Evolutionary conservation across 1,140 invertebrate genomes (phyloP).

Genomic region (Microplitis mediator): DNA sequence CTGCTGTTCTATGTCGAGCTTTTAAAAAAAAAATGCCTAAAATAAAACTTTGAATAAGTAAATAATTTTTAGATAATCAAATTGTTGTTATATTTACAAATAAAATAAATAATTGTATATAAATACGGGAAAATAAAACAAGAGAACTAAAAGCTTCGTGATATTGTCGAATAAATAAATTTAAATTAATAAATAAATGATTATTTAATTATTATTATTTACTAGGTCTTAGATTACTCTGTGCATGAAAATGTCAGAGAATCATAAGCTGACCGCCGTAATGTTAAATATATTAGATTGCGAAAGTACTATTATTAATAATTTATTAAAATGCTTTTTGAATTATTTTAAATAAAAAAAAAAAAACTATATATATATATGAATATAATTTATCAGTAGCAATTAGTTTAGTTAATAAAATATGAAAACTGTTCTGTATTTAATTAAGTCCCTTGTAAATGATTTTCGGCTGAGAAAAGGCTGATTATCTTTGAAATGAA

Average conservation of each 20-base stretch:
- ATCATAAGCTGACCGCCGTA: no score
- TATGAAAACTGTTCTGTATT: no score
- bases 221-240: not conserved
- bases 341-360: not conserved
- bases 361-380: not conserved
- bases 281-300: not conserved
- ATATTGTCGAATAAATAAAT: constrained; percentile 3
- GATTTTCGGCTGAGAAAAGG: not conserved
- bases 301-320: constrained; percentile 14
- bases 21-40: constrained; percentile 32
- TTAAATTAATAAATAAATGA: not conserved
- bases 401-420: no score
- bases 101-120: constrained; percentile 21
- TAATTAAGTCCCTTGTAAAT: not conserved
- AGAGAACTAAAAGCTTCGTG: constrained; percentile 9
- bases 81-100: constrained; percentile 19
- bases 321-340: constrained; percentile 1
- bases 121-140: constrained; percentile 3
- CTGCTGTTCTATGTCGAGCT: constrained; percentile 31
- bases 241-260: no score
- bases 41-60: constrained; percentile 2
- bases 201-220: constrained; percentile 9
- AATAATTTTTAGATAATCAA: constrained; percentile 19
- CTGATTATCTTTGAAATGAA: no score
- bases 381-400: no score